These are phyloP conservation scores for Machimus atricapillus DNA, from an alignment of 2,888 invertebrate species.

Conservation along the genomic window DNA sequence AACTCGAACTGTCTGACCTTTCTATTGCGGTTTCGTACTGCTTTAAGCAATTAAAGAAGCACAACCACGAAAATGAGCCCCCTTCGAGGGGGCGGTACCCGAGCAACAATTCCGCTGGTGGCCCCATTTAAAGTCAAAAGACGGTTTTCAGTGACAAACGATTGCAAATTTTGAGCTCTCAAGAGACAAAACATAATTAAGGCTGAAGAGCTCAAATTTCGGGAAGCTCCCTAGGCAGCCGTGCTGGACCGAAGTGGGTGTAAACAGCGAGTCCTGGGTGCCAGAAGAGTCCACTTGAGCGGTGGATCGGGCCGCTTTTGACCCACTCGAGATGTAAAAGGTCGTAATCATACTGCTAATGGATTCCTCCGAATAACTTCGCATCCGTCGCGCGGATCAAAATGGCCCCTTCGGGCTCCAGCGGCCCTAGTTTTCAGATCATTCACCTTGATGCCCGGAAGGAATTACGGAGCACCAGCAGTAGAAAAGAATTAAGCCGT, in stretches of 20 bases:
- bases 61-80: not conserved
- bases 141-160: slow-evolving; percentile 12
- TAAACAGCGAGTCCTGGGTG: not conserved
- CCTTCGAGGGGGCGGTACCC: not conserved
- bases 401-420: not conserved
- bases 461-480: not conserved
- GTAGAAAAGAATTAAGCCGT: not conserved
- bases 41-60: not conserved
- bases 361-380: not conserved
- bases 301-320: not conserved
- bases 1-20: not conserved
- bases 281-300: not conserved
- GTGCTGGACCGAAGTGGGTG: not conserved
- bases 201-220: not conserved
- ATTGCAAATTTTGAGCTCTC: slow-evolving; percentile 1
- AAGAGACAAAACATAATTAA: slow-evolving; percentile 20
- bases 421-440: not conserved
- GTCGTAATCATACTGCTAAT: slow-evolving; percentile 1
- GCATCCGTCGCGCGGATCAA: slow-evolving; percentile 1
- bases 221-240: not conserved
- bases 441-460: not conserved
- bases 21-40: not conserved
- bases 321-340: not conserved
- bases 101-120: not conserved
- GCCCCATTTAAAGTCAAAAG: not conserved